phyloP scores from a whole-genome alignment of 2,797 vertebrate genomes.

The Acanthornis magna region DNA sequence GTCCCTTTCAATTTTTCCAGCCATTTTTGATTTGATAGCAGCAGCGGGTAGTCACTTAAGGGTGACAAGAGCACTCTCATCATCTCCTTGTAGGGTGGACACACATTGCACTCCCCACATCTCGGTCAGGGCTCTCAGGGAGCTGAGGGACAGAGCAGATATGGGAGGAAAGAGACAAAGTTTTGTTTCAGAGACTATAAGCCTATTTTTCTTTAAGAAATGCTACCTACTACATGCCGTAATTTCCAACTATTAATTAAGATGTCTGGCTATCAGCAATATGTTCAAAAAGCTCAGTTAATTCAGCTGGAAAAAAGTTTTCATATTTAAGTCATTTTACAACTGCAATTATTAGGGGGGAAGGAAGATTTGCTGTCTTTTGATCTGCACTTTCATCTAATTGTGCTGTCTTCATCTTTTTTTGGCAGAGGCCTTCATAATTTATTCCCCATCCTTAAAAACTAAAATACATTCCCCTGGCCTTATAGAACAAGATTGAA shows the following conservation, averaged over 20 bases:
- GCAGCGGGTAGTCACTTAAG: constrained; percentile 73
- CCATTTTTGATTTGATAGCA: constrained; percentile 70
- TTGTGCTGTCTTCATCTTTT: not conserved
- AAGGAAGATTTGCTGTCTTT: not conserved
- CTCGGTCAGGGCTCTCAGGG: not conserved
- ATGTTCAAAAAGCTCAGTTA: not conserved
- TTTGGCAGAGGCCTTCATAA: not conserved
- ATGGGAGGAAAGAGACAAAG: not conserved
- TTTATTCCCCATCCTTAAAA: not conserved
- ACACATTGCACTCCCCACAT: constrained; percentile 4
- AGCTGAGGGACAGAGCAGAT: not conserved
- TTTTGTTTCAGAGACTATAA: not conserved
- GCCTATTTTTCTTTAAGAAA: not conserved
- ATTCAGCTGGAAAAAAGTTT: not conserved
- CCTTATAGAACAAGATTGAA: not conserved
- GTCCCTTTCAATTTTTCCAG: constrained; percentile 70
- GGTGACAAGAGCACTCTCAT: constrained; percentile 61
- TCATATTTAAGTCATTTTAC: not conserved
- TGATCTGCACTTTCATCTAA: not conserved
- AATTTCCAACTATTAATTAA: constrained; percentile 9
- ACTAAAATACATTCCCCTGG: not conserved
- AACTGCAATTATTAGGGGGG: not conserved
- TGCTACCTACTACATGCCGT: not conserved
- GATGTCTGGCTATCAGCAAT: not conserved
- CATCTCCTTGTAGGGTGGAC: constrained; percentile 50